Percentiles rank a stretch among this genome's conserved stretches.
Evolutionary conservation across 2,113 vertebrate species (phyloP).

Genomic region (Hemichromis elongatus): DNA sequence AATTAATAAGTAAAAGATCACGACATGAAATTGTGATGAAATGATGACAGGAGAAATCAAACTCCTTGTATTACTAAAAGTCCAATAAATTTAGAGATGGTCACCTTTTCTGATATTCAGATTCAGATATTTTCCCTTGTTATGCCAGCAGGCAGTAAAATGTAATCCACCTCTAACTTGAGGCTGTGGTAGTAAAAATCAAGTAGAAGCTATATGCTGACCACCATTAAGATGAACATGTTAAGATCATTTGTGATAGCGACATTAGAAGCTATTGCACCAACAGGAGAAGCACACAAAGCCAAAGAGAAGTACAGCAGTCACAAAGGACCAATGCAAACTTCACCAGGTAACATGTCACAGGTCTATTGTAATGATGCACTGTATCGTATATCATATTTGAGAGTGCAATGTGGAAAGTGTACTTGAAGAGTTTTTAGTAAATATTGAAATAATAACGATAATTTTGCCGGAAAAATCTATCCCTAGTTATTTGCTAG

Average conservation of each 20-base stretch:
- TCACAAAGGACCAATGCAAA: background rate
- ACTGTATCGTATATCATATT: background rate
- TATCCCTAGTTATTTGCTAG: background rate
- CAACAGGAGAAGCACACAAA: background rate
- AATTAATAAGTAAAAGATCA: background rate
- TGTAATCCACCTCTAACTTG: background rate
- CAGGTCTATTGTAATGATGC: background rate
- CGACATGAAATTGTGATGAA: background rate
- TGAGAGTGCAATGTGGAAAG: background rate
- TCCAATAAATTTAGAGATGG: background rate
- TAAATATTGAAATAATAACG: background rate
- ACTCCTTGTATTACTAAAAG: background rate
- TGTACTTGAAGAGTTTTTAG: background rate
- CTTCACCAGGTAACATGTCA: background rate
- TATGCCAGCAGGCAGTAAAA: background rate
- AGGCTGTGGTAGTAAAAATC: background rate
- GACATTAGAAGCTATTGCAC: background rate
- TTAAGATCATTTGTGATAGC: background rate
- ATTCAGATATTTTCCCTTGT: background rate
- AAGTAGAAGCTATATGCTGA: background rate
- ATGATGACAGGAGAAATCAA: background rate
- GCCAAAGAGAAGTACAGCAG: background rate
- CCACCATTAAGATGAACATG: background rate
- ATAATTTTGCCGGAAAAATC: background rate
- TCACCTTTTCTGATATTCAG: background rate